These are phyloP conservation scores for Acridotheres tristis DNA, from an alignment of 2,797 vertebrate species.

Conservation along the genomic window DNA sequence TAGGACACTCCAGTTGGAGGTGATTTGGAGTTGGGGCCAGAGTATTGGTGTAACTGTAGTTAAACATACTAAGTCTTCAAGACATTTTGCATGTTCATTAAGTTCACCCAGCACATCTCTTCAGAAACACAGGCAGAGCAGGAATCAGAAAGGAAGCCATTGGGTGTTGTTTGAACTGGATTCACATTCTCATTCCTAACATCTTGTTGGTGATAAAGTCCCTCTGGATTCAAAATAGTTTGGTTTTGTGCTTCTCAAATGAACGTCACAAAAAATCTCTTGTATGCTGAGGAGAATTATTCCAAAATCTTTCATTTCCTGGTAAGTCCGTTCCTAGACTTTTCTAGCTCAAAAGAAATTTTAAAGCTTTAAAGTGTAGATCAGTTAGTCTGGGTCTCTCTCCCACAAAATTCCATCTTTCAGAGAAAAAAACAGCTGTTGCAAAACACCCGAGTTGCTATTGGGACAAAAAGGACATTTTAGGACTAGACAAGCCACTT, in stretches of 20 bases:
- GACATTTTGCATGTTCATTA: neutral
- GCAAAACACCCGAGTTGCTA: neutral
- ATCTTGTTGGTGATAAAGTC: neutral
- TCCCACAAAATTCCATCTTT: neutral
- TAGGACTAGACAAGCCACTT: neutral
- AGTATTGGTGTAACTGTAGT: neutral
- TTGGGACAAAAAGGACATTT: neutral
- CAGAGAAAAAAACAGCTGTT: neutral
- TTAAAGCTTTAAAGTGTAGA: neutral
- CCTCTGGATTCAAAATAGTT: neutral
- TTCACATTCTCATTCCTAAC: neutral
- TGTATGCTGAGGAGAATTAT: neutral
- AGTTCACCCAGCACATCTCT: neutral
- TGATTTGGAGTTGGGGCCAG: neutral
- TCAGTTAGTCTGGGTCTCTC: neutral
- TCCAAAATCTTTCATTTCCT: neutral
- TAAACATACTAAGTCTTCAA: neutral
- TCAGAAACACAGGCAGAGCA: neutral
- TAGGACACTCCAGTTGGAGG: fast-evolving
- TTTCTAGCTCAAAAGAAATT: neutral
- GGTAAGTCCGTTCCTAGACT: neutral
- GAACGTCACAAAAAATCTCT: neutral
- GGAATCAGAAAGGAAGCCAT: neutral
- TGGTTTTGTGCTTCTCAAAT: neutral
- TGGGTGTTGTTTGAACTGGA: neutral